Percentiles rank a stretch among this genome's conserved stretches.
Conservation (phyloP, 2,888 invertebrate genomes). For the Endotricha flammealis region DNA sequence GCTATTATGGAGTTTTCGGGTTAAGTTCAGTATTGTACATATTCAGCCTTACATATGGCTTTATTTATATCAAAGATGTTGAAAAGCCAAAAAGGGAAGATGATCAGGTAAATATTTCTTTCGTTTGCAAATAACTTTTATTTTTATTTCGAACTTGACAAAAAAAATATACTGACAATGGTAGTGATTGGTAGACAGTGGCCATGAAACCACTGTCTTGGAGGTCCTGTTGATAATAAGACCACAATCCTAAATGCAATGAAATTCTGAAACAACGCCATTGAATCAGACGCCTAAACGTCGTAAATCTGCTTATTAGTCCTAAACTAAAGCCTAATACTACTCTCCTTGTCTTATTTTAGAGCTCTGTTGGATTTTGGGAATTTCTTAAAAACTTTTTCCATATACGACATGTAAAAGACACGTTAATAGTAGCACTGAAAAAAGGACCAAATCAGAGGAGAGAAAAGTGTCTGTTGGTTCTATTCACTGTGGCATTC, state of each 20-base stretch:
- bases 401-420: conserved; percentile 68
- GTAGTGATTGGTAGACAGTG: too few species aligned
- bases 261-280: too few species aligned
- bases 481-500: conserved; percentile 51
- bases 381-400: conserved; percentile 66
- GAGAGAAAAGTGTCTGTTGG: conserved; percentile 55
- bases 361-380: conserved; percentile 23
- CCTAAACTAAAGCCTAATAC: too few species aligned
- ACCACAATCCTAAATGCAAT: too few species aligned
- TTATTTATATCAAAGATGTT: conserved; percentile 57
- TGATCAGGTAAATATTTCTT: conserved; percentile 32
- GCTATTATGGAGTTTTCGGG: conserved; percentile 74
- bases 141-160: too few species aligned
- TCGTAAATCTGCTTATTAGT: too few species aligned
- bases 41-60: conserved; percentile 63
- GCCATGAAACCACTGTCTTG: too few species aligned
- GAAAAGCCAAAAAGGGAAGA: conserved; percentile 34
- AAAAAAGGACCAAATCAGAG: conserved; percentile 62
- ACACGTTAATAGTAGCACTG: conserved; percentile 71
- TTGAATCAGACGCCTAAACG: too few species aligned
- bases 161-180: too few species aligned
- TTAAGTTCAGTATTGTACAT: conserved; percentile 57
- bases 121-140: conserved; percentile 23
- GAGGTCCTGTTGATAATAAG: too few species aligned
- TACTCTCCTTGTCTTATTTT: too few species aligned